phyloP scores from a whole-genome alignment of 2,113 vertebrate species.

The Ophthalmolycus amberensis region DNA sequence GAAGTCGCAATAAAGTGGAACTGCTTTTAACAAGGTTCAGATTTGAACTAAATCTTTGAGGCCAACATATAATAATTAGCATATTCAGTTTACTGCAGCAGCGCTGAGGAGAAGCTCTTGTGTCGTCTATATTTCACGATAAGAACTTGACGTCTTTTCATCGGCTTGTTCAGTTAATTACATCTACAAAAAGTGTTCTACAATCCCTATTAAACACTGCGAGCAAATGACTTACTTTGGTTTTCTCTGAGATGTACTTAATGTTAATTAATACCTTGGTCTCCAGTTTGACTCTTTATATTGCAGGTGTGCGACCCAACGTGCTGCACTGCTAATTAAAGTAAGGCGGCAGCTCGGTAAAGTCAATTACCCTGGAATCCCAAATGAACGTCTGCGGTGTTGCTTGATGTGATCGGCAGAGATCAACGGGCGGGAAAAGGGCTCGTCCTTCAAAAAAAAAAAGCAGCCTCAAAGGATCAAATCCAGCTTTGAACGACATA shows the following conservation, averaged over 20 bases:
- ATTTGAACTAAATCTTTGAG: constrained; percentile 14
- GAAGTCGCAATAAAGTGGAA: constrained; percentile 17
- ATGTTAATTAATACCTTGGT: constrained; percentile 73
- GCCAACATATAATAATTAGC: constrained; percentile 14
- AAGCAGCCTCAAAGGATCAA: neutral
- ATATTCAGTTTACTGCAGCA: constrained; percentile 16
- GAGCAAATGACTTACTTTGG: constrained; percentile 58
- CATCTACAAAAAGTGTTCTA: constrained; percentile 25
- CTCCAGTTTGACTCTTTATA: constrained; percentile 52
- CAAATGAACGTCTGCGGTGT: constrained; percentile 36
- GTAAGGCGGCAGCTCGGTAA: constrained; percentile 58
- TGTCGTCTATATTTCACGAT: constrained; percentile 22
- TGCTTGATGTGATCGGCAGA: constrained; percentile 45
- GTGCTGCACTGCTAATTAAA: constrained; percentile 72
- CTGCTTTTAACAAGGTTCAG: constrained; percentile 33
- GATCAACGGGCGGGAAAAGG: constrained; percentile 24
- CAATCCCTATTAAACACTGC: constrained; percentile 17
- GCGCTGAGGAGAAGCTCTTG: neutral
- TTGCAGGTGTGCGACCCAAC: constrained; percentile 46
- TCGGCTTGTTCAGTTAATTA: constrained; percentile 56
- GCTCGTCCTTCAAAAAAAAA: constrained; percentile 38
- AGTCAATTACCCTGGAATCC: constrained; percentile 73
- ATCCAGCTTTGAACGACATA: neutral
- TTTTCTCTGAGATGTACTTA: constrained; percentile 59
- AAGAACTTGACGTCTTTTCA: constrained; percentile 30